phyloP scores from a whole-genome alignment of 1,140 invertebrate species.

The Sycophila sp. region DNA sequence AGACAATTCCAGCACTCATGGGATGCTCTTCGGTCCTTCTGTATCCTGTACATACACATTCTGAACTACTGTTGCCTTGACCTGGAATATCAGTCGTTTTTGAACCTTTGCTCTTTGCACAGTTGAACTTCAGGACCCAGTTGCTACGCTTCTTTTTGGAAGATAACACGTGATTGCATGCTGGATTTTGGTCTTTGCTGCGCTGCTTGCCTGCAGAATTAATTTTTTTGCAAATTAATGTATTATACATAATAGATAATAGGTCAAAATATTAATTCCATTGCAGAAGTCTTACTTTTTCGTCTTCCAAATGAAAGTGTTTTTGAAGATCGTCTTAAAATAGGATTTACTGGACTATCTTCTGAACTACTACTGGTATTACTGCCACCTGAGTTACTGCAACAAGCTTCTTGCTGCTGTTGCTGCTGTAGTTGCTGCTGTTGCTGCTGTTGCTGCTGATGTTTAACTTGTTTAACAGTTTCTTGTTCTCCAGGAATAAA shows the following conservation, averaged over 20 bases:
- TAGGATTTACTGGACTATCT: conserved; percentile 60
- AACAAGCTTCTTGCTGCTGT: conserved; percentile 52
- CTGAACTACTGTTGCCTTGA: conserved; percentile 62
- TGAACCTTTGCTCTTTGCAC: conserved; percentile 67
- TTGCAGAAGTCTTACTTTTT: conserved; percentile 51
- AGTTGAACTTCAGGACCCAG: conserved; percentile 73
- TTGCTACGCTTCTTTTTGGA: conserved; percentile 70
- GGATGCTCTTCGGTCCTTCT: conserved; percentile 69
- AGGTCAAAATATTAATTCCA: too few species aligned
- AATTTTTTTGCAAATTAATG: conserved; percentile 4
- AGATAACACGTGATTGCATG: conserved; percentile 61
- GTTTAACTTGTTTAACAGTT: conserved; percentile 48
- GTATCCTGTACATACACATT: conserved; percentile 74
- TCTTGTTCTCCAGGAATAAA: conserved; percentile 43
- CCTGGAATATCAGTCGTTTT: conserved; percentile 65
- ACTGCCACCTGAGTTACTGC: conserved; percentile 56
- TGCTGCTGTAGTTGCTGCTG: too few species aligned
- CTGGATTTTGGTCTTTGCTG: conserved; percentile 60
- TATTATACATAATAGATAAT: neutral
- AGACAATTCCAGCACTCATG: conserved; percentile 66
- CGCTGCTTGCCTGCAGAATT: conserved; percentile 56
- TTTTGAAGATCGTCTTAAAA: conserved; percentile 61
- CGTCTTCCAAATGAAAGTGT: conserved; percentile 63
- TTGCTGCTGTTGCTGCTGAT: too few species aligned
- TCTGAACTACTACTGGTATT: conserved; percentile 63